phyloP scores from a whole-genome alignment of 2,888 invertebrate genomes.

The Monoplex corrugatus region DNA sequence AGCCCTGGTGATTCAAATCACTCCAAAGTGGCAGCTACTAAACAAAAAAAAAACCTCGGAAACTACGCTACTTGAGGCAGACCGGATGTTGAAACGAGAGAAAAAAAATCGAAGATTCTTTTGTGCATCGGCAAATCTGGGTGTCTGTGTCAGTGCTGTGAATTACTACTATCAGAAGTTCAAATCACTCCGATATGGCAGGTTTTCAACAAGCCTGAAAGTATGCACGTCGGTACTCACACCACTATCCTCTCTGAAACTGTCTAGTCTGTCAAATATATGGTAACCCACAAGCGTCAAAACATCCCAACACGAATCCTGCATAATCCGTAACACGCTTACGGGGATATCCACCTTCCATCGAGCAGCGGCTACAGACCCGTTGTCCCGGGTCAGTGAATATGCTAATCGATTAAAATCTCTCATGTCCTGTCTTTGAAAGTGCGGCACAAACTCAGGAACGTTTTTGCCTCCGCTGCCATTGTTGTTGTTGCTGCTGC shows the following conservation, averaged over 20 bases:
- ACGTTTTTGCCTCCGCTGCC: background rate
- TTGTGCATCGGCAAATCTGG: too few relatives aligned
- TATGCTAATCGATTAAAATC: background rate
- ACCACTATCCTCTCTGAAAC: background rate
- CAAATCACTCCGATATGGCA: background rate
- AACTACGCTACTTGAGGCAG: too few relatives aligned
- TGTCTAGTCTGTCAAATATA: background rate
- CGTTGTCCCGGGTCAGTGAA: background rate
- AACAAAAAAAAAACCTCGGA: too few relatives aligned
- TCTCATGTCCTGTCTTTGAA: background rate
- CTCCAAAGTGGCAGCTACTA: too few relatives aligned
- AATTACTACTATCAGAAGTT: background rate
- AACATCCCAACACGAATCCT: background rate
- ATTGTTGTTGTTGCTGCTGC: background rate
- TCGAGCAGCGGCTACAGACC: background rate
- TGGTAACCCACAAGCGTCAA: constrained; percentile 27
- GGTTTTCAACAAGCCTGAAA: background rate
- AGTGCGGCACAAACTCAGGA: background rate
- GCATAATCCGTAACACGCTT: background rate
- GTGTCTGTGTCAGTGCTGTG: too few relatives aligned
- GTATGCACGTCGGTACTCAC: background rate
- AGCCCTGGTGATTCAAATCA: too few relatives aligned
- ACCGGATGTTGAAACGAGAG: too few relatives aligned
- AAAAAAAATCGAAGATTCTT: too few relatives aligned
- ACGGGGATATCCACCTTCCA: background rate